Conservation (phyloP, 2,888 invertebrate species). For the Zaprionus bogoriensis region DNA sequence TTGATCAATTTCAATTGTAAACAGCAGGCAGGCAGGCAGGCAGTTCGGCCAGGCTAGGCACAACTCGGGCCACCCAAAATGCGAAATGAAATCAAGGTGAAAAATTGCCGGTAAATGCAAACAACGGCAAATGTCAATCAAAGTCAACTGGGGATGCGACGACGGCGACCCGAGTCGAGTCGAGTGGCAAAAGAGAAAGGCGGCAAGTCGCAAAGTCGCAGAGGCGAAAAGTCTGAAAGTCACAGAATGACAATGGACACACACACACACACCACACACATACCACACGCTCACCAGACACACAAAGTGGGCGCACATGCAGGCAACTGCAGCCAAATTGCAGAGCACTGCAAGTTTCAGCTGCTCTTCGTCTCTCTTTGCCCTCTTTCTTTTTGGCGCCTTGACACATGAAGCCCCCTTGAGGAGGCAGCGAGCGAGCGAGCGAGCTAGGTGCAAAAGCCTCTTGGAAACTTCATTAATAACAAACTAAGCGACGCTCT, state of each 20-base stretch:
- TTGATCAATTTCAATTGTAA: slow-evolving; percentile 57
- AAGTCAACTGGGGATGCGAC: slow-evolving; percentile 64
- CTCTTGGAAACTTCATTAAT: slow-evolving; percentile 70
- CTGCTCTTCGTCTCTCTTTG: not conserved
- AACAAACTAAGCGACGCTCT: slow-evolving; percentile 64
- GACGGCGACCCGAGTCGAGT: slow-evolving; percentile 22
- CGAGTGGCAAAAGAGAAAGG: slow-evolving; percentile 70
- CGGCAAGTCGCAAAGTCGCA: slow-evolving; percentile 20
- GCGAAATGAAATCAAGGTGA: slow-evolving; percentile 50
- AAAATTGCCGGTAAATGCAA: slow-evolving; percentile 65
- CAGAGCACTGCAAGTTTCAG: slow-evolving; percentile 39
- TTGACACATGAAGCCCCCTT: slow-evolving; percentile 33
- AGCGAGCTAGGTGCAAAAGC: slow-evolving; percentile 53
- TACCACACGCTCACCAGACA: slow-evolving; percentile 1
- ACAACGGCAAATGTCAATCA: slow-evolving; percentile 69
- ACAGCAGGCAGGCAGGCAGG: slow-evolving; percentile 9
- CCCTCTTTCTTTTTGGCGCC: slow-evolving; percentile 21
- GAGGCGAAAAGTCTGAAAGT: slow-evolving; percentile 12
- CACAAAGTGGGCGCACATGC: slow-evolving; percentile 9
- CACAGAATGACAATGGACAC: slow-evolving; percentile 43
- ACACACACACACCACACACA: slow-evolving; percentile 3
- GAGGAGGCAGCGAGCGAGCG: slow-evolving; percentile 21
- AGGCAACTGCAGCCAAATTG: slow-evolving; percentile 39
- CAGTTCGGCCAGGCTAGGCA: not conserved
- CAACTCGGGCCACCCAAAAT: slow-evolving; percentile 34